Evolutionary conservation across 2,797 vertebrate genomes (phyloP).

Genomic region (Luscinia megarhynchos): DNA sequence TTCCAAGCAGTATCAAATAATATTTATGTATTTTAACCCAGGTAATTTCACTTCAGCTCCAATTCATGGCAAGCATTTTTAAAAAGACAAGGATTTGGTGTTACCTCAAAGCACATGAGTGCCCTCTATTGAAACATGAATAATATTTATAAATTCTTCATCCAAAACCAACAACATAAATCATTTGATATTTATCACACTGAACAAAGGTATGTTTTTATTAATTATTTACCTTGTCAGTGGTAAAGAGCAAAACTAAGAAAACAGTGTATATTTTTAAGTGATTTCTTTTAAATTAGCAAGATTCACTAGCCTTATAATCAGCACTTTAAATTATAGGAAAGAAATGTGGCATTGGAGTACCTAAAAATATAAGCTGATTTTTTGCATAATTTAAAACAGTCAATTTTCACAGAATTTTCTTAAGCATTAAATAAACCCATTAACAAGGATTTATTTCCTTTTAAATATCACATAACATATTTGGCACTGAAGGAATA

Average conservation of each 20-base stretch:
- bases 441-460: not conserved
- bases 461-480: not conserved
- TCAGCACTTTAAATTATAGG: not conserved
- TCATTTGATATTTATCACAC: not conserved
- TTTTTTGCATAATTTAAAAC: constrained; percentile 26
- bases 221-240: not conserved
- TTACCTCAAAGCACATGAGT: constrained; percentile 12
- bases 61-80: not conserved
- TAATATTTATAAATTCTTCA: not conserved
- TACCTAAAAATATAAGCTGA: not conserved
- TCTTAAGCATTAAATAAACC: not conserved
- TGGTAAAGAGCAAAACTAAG: not conserved
- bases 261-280: not conserved
- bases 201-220: not conserved
- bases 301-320: not conserved
- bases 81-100: not conserved
- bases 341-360: not conserved
- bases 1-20: not conserved
- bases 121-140: constrained; percentile 48
- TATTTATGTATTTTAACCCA: not conserved
- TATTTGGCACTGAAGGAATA: not conserved
- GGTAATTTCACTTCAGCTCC: not conserved
- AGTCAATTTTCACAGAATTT: not conserved
- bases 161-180: not conserved
- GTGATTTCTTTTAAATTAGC: not conserved